Base-by-base conservation (phyloP, 2,113 vertebrate genomes). In the Oryctolagus cuniculus region DNA sequence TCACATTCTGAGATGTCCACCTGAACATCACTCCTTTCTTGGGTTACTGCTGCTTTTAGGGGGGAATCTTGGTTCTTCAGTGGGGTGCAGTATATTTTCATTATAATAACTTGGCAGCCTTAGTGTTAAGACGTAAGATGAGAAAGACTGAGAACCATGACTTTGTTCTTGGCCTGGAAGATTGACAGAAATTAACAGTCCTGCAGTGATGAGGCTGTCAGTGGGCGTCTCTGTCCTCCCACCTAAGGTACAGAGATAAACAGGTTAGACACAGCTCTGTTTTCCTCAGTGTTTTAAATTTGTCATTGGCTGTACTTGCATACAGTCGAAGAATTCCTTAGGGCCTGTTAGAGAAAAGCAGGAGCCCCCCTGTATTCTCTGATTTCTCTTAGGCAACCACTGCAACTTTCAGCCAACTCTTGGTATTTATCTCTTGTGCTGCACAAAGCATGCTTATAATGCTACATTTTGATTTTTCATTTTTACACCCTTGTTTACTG, bases 161-260 rank as follows among this genome's bases (percentile, higher is more conserved):
- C 38, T 80, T 87, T 70, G 77, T 70, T 72, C 31, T 86, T 44
- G 44, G 44, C 44, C 44, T 44, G 44, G 44, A 44, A 44, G 44
- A 44, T 44, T 44, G 44, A 44, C 12, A 17, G 17, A 13, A 58
- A 58, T 58, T 84, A 36, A 13, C 80, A 55, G 25, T 51, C 24
- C 34, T 91, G 58, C n/a, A 67, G 69, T 93, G 51, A 55, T 90
- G 63, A 85, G 22, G 77, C 44, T 97, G 80, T 74, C 73, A 63
- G 34, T 93, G 44, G 63, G 4, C 4, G 3, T 75, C 16, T 82
- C 13, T 93, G 3, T 75, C 51, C 4, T 82, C 36, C 36, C 24
- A 4, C 70, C 38, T 74, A 44, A 51, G 36, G 67, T 38, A 13
- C 12, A 31, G 53, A 91, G 15, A 51, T 83, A 69, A 77, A 78